Percentiles rank a stretch among this genome's conserved stretches.
These are phyloP conservation scores for Coremacera marginata DNA, from an alignment of 2,888 invertebrate genomes.

Conservation along the genomic window DNA sequence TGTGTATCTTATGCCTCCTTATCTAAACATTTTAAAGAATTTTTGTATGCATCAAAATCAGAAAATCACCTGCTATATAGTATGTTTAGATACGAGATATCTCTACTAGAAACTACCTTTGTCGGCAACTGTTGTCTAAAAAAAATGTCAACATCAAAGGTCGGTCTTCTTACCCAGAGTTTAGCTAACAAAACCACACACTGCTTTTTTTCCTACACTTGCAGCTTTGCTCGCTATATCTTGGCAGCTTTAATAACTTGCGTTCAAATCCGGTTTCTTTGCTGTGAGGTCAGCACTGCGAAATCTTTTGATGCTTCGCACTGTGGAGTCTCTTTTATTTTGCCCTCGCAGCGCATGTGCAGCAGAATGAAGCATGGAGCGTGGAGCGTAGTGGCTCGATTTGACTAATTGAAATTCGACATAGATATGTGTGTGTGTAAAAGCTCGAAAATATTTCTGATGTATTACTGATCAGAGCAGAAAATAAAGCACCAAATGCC, in stretches of 20 bases:
- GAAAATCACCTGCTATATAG: too few species aligned
- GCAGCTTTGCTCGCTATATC: neutral
- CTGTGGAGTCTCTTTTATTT: neutral
- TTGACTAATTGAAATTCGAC: constrained; percentile 58
- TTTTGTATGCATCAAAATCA: too few species aligned
- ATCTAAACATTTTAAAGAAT: too few species aligned
- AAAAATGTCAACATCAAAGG: neutral
- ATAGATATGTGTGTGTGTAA: constrained; percentile 40
- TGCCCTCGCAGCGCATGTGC: neutral
- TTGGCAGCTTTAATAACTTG: neutral
- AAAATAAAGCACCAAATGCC: neutral
- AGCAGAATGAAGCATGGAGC: neutral
- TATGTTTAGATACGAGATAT: too few species aligned
- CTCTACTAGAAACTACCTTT: neutral
- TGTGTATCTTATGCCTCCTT: too few species aligned
- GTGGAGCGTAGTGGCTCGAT: constrained; percentile 2
- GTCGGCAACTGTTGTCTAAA: neutral
- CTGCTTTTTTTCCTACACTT: neutral
- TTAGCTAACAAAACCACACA: neutral
- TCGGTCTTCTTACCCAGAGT: neutral
- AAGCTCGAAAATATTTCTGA: neutral
- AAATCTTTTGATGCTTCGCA: neutral
- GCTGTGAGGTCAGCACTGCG: neutral
- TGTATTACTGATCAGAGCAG: neutral
- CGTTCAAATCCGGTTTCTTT: neutral